Conservation (phyloP, 2,888 invertebrate genomes). For the Neoascia interrupta region DNA sequence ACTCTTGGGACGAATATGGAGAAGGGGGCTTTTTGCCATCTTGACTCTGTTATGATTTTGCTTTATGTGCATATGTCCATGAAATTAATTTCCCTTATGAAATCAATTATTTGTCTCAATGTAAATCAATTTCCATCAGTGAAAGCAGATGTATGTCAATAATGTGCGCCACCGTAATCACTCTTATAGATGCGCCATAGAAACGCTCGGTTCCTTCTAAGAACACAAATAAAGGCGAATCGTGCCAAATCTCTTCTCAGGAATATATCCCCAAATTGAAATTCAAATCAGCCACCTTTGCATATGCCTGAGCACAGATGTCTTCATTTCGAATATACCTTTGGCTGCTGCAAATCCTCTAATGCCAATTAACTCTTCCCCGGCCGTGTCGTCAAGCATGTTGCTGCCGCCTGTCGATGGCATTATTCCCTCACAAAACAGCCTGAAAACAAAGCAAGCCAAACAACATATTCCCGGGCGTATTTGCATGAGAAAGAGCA, state of each 20-base stretch:
- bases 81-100: too few relatives aligned
- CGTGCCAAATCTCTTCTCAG: conserved; percentile 29
- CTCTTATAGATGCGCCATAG: too few relatives aligned
- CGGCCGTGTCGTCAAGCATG: conserved; percentile 1
- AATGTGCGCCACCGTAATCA: too few relatives aligned
- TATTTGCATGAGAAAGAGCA: conserved; percentile 63
- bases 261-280: conserved; percentile 50
- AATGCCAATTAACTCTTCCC: conserved; percentile 59
- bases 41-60: too few relatives aligned
- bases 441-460: conserved; percentile 10
- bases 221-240: too few relatives aligned
- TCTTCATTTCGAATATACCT: conserved; percentile 54
- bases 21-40: too few relatives aligned
- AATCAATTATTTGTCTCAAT: too few relatives aligned
- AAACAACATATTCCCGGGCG: conserved; percentile 37
- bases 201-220: too few relatives aligned
- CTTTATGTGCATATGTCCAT: too few relatives aligned
- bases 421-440: conserved; percentile 22
- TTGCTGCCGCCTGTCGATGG: conserved; percentile 10
- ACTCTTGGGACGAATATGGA: too few relatives aligned
- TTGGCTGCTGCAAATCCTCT: conserved; percentile 49
- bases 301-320: conserved; percentile 51
- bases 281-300: conserved; percentile 61
- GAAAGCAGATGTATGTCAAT: too few relatives aligned
- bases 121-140: too few relatives aligned